phyloP scores from a whole-genome alignment of 2,888 invertebrate genomes.

The Unio delphinus region DNA sequence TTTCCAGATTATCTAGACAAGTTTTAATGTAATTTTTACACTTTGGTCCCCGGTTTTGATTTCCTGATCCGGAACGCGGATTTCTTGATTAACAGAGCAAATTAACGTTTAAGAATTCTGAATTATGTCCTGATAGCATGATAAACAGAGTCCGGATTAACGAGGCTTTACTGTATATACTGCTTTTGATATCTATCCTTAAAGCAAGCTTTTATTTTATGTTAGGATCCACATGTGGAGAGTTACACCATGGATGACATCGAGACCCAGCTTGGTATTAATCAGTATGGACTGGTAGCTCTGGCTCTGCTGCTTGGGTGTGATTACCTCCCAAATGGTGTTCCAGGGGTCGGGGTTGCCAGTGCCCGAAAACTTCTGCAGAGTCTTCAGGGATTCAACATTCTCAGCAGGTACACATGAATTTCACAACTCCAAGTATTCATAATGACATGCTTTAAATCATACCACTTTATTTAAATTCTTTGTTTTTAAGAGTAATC shows the following conservation, averaged over 20 bases:
- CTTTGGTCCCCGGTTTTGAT: too few relatives aligned
- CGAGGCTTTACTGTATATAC: too few relatives aligned
- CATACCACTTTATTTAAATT: too few relatives aligned
- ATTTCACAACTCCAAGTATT: not conserved
- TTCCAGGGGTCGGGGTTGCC: conserved; percentile 85
- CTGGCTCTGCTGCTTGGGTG: conserved; percentile 89
- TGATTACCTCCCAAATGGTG: conserved; percentile 84
- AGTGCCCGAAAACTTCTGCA: conserved; percentile 77
- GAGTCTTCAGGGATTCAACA: conserved; percentile 35
- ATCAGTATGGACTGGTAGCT: conserved; percentile 86
- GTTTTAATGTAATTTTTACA: too few relatives aligned
- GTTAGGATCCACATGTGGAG: conserved; percentile 75
- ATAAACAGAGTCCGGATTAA: too few relatives aligned
- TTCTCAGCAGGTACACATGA: conserved; percentile 48
- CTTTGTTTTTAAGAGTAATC: too few relatives aligned
- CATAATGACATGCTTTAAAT: not conserved
- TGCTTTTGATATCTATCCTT: not conserved
- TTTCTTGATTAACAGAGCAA: too few relatives aligned
- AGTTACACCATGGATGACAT: conserved; percentile 81
- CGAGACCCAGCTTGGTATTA: conserved; percentile 79
- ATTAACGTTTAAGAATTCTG: too few relatives aligned
- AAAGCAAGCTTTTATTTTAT: conserved; percentile 57
- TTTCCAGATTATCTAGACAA: too few relatives aligned
- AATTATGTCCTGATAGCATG: too few relatives aligned
- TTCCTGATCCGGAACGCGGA: too few relatives aligned